Evolutionary conservation across 1,140 invertebrate genomes (phyloP), one percentile per base, ranked within the genome.

Genomic region (Sinonovacula constricta): DNA sequence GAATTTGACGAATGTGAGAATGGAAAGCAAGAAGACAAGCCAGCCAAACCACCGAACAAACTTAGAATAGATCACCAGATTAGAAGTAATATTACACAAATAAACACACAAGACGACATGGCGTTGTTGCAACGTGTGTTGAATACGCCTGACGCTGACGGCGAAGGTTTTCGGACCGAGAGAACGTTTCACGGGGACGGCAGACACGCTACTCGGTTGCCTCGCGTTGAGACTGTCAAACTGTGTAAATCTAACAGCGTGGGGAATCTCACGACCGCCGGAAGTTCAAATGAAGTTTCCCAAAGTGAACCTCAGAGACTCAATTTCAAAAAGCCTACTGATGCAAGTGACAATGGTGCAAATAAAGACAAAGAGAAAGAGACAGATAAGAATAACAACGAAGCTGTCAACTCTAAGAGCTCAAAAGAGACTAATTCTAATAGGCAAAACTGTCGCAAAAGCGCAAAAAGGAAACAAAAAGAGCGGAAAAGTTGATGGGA

Each of bases 71-170:
- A n/a, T n/a, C n/a, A n/a, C n/a, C n/a, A n/a, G 54, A 74, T 74
- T 24, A 51, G 62, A 53, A 31, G 45, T 56, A 74, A 74, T 53
- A 65, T 74, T 12, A 74, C 71, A n/a, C 71, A 74, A 15, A 56
- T 74, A 1, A 74, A 74, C 51, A 74, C 71, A 62, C 71, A 74
- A 56, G 71, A 74, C 31, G 71, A 74, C 45, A 63, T 74, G 57
- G 49, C 60, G 2, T 54, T 74, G 33, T 31, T 65, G 15, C 56
- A 65, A 54, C 59, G 33, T 63, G 36, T 63, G 24, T 59, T 51
- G 56, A 26, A 65, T 12, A 57, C 56, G 30, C 49, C 31, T 3
- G 28, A 74, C 2, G 54, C 24, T 28, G 26, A 56, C 54, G 31
- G 53, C 28, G 36, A 49, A 26, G 45, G 60, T 34, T 63, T 74